Evolutionary conservation across 2,797 vertebrate species (phyloP).

Genomic region (Pogonophryne albipinna): DNA sequence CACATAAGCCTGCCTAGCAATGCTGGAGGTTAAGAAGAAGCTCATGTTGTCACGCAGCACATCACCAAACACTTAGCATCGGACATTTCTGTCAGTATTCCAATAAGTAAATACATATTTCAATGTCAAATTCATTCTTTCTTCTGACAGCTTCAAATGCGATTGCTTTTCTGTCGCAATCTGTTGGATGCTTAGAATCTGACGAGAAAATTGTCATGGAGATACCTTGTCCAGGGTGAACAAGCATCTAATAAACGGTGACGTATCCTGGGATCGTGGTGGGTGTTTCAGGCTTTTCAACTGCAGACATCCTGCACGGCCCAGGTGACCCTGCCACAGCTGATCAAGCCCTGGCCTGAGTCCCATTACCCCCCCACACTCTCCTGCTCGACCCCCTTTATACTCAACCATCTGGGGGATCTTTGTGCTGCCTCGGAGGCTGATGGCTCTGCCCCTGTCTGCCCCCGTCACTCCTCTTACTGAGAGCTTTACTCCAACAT

Average conservation of each 20-base stretch:
- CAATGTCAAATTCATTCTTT: not conserved
- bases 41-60: not conserved
- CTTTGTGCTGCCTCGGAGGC: conserved; percentile 26
- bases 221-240: not conserved
- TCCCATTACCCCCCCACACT: conserved; percentile 36
- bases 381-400: conserved; percentile 36
- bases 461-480: conserved; percentile 31
- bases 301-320: conserved; percentile 22
- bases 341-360: conserved; percentile 39
- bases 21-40: not conserved
- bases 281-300: conserved; percentile 14
- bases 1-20: not conserved
- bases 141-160: conserved; percentile 1
- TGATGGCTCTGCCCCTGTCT: conserved; percentile 35
- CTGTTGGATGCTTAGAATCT: not conserved
- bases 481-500: conserved; percentile 42
- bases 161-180: not conserved
- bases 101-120: not conserved
- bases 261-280: conserved; percentile 19
- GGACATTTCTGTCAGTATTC: not conserved
- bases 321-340: conserved; percentile 31
- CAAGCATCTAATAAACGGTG: not conserved
- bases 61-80: not conserved
- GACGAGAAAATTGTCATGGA: not conserved
- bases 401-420: conserved; percentile 54